A percentile compares a stretch with the other conserved stretches of the same genome.
Conservation (phyloP, 2,113 vertebrate genomes). For the Paedocypris sp. region DNA sequence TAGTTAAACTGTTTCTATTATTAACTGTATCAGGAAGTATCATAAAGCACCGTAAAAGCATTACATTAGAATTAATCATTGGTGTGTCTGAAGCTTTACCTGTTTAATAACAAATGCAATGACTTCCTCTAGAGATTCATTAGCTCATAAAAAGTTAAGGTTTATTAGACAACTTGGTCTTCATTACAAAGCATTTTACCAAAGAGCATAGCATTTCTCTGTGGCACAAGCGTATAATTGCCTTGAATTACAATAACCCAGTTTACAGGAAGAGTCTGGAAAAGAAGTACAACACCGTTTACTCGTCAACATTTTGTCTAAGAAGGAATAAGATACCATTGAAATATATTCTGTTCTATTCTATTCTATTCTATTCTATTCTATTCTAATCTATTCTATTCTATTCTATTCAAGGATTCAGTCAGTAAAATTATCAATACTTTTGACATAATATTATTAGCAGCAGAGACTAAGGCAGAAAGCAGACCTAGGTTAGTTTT, state of each 20-base stretch:
- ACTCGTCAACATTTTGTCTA: too few relatives aligned
- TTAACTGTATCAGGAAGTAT: constrained; percentile 33
- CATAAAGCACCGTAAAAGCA: constrained; percentile 23
- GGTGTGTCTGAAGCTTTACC: constrained; percentile 42
- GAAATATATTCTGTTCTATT: too few relatives aligned
- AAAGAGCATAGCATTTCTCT: constrained; percentile 33
- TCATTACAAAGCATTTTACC: constrained; percentile 51
- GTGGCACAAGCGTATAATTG: neutral
- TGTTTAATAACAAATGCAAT: constrained; percentile 59
- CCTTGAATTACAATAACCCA: too few relatives aligned
- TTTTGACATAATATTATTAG: too few relatives aligned
- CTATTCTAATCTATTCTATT: too few relatives aligned
- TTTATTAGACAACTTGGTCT: constrained; percentile 48
- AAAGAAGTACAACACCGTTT: neutral
- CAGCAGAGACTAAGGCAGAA: too few relatives aligned
- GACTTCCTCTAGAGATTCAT: constrained; percentile 46
- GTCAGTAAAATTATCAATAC: too few relatives aligned
- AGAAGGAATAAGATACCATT: too few relatives aligned
- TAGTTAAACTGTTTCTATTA: constrained; percentile 35
- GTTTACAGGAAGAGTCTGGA: neutral
- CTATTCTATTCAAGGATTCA: too few relatives aligned
- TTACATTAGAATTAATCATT: constrained; percentile 41
- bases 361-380: too few relatives aligned
- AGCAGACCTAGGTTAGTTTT: too few relatives aligned
- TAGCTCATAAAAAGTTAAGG: constrained; percentile 44